Base-by-base conservation (phyloP, 2,888 invertebrate species). In the Griposia aprilina region DNA sequence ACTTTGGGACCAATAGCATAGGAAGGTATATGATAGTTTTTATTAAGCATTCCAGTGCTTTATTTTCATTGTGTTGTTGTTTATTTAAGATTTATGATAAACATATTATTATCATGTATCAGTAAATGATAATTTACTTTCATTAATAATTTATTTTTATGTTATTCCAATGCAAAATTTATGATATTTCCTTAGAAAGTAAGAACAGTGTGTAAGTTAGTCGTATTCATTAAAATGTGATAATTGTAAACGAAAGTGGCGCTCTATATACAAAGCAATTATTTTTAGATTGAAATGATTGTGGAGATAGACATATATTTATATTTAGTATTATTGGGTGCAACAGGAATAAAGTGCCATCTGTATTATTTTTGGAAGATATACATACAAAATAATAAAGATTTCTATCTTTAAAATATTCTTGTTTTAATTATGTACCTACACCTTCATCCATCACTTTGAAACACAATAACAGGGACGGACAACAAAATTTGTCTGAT, bases 261-360 rank as follows among this genome's bases (percentile, higher is more conserved):
- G 77, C 85, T 87, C 74, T 78, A 81, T 55, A 65, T 11, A 73
- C 1, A 41, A 67, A 70, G 50, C 26, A 57, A 65, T 55, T 75
- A 63, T 76, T 66, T 74, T 62, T 62, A 60, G 48, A 75, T 69
- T 41, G 36, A 36, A 75, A 66, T 41, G 7, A 70, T 69, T 74
- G 55, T 72, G 20, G 48, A 73, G 45, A 71, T 72, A 77, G 13
- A 78, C 66, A 76, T 81, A 76, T 87, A 88, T 82, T 86, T 86
- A 80, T 76, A 76, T 78, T 52, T 78, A 81, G 74, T 80, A 68
- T 65, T 78, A 77, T 69, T 81, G 63, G 76, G 74, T 86, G 70
- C 68, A 78, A 80, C 59, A 81, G 41, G 65, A 81, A 80, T n/a
- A 67, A 80, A 80, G 89, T 88, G 86, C 88, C 88, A 88, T 88